Evolutionary conservation across 2,888 invertebrate genomes (phyloP), one percentile per base, ranked within the genome.

Genomic region (Ophioninae sp.): DNA sequence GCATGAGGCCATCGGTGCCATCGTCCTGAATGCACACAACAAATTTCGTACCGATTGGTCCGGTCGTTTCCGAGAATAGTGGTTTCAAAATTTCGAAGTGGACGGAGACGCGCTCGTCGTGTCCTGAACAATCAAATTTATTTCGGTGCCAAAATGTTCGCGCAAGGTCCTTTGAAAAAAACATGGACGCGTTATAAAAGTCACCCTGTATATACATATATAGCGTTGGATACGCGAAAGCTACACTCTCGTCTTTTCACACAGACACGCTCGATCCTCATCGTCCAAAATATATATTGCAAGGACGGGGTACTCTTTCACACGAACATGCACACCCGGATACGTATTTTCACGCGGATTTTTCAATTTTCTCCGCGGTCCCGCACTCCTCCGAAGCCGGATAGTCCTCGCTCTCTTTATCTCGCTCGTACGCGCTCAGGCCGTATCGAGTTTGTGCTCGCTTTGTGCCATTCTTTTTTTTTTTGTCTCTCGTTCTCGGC

Each of bases 321-420:
- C 75, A 76, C 79, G 37, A 79, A 81, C 61, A 69, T 39, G 41
- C 76, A 70, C 77, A 69, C 83, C 81, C 83, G 80, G 81, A 57
- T 64, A 57, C 87, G 85, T 86, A 86, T 88, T 90, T 88, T 89
- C 87, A 88, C 88, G 87, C 87, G 88, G 89, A 89, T 90, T 89
- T 89, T 89, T 89, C 89, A 89, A 89, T 89, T 89, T 89, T 89
- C 89, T 89, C 87, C 83, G 83, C 57, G 85, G 85, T 85, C 82
- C 87, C 83, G 83, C 81, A 80, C 67, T 76, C 59, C 70, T 65
- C 50, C 67, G 77, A 70, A 72, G 61, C 78, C 73, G 68, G 76
- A 73, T 80, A 77, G 79, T 82, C 78, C 85, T 72, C 23, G 21
- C 23, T 23, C 37, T 41, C 62, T 23, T 62, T 57, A 70, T 62